Conservation (phyloP, 1,140 invertebrate species). For the Agrilus planipennis region DNA sequence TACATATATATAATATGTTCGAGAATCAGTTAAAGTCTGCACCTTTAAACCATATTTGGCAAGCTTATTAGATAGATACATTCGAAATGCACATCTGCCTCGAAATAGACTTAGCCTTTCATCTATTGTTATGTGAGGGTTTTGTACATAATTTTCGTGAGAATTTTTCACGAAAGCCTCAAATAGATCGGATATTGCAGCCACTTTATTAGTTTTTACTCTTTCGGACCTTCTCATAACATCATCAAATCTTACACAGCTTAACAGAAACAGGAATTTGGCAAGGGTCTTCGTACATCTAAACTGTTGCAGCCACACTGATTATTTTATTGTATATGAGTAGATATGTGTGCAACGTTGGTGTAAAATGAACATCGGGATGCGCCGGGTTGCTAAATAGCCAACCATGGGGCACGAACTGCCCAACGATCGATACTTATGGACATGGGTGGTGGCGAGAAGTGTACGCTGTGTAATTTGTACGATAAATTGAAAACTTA, state of each 20-base stretch:
- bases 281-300: conserved; percentile 16
- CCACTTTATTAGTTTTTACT: conserved; percentile 11
- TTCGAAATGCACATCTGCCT: conserved; percentile 26
- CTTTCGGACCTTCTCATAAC: not conserved
- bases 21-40: conserved; percentile 21
- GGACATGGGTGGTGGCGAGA: too few species aligned
- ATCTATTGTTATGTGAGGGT: conserved; percentile 21
- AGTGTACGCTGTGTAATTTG: not conserved
- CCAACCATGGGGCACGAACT: conserved; percentile 1
- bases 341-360: too few species aligned
- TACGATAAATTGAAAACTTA: not conserved
- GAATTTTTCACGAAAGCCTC: conserved; percentile 26
- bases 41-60: conserved; percentile 35
- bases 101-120: conserved; percentile 29
- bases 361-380: too few species aligned
- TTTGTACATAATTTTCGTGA: conserved; percentile 17
- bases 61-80: conserved; percentile 34
- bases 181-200: conserved; percentile 25
- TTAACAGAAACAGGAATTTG: conserved; percentile 16
- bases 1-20: conserved; percentile 31
- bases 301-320: conserved; percentile 22
- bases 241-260: conserved; percentile 18
- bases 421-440: conserved; percentile 1
- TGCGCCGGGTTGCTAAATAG: too few species aligned
- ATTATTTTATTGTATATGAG: too few species aligned